These are phyloP conservation scores for Eremobia ochroleuca DNA, from an alignment of 2,888 invertebrate genomes.

Conservation along the genomic window DNA sequence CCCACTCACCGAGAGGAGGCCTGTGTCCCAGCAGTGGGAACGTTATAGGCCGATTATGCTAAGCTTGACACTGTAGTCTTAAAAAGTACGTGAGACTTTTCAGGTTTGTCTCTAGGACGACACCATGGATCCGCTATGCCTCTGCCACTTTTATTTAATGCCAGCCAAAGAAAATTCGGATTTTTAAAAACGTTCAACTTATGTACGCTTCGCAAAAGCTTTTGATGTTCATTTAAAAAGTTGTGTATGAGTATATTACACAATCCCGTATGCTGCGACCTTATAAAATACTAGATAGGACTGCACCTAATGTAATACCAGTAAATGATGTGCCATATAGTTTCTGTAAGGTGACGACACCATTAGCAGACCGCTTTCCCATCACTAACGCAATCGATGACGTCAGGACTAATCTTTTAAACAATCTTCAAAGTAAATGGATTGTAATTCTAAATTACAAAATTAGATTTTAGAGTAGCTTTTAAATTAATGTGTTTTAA, in stretches of 20 bases:
- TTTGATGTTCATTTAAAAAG: neutral
- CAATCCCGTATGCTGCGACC: neutral
- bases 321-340: slow-evolving; percentile 1
- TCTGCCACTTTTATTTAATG: neutral
- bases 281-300: neutral
- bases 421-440: slow-evolving; percentile 34
- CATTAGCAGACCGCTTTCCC: slow-evolving; percentile 7
- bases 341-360: neutral
- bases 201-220: neutral
- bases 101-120: neutral
- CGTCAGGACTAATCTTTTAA: slow-evolving; percentile 19
- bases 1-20: neutral
- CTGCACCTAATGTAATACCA: slow-evolving; percentile 17
- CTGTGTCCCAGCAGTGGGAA: neutral
- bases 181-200: neutral
- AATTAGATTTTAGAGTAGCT: slow-evolving; percentile 18
- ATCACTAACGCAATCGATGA: slow-evolving; percentile 19
- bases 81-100: neutral
- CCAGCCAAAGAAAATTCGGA: neutral
- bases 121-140: neutral
- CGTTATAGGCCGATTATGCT: neutral
- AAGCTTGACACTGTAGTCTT: neutral
- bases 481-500: slow-evolving; percentile 29
- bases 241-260: neutral
- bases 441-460: slow-evolving; percentile 19